A percentile compares a stretch with the other conserved stretches of the same genome.
phyloP scores from a whole-genome alignment of 2,113 vertebrate genomes.

The Nematolebias whitei region DNA sequence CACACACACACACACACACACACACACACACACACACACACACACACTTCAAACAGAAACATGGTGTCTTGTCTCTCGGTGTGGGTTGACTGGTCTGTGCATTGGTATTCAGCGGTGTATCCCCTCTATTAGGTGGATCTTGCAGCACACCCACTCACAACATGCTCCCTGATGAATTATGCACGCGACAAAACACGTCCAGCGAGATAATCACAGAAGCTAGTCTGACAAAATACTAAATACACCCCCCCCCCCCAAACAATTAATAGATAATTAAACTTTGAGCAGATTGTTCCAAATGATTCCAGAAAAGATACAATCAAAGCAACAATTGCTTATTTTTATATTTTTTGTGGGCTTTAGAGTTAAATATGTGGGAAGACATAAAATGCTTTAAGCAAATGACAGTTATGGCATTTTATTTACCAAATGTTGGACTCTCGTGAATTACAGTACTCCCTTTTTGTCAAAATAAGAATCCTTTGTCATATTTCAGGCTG shows the following conservation, averaged over 20 bases:
- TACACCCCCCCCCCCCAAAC: slow-evolving; percentile 57
- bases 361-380: background rate
- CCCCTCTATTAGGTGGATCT: slow-evolving; percentile 67
- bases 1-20: too few species aligned
- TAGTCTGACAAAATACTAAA: slow-evolving; percentile 68
- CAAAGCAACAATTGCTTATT: too few species aligned
- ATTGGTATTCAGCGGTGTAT: slow-evolving; percentile 76
- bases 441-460: too few species aligned
- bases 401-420: too few species aligned
- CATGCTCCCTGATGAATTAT: slow-evolving; percentile 63
- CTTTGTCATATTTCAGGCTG: slow-evolving; percentile 48
- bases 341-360: slow-evolving; percentile 9
- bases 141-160: slow-evolving; percentile 61
- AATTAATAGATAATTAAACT: too few species aligned
- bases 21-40: too few species aligned
- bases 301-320: too few species aligned
- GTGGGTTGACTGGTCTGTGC: slow-evolving; percentile 51
- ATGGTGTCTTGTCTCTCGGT: slow-evolving; percentile 52
- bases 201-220: slow-evolving; percentile 74
- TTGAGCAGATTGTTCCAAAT: too few species aligned
- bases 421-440: slow-evolving; percentile 27
- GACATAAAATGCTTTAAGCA: background rate
- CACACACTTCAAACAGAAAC: slow-evolving; percentile 53
- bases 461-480: slow-evolving; percentile 42
- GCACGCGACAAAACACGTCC: slow-evolving; percentile 72